These are phyloP conservation scores for Diadegma fenestrale DNA, from an alignment of 2,888 invertebrate genomes.

Conservation along the genomic window DNA sequence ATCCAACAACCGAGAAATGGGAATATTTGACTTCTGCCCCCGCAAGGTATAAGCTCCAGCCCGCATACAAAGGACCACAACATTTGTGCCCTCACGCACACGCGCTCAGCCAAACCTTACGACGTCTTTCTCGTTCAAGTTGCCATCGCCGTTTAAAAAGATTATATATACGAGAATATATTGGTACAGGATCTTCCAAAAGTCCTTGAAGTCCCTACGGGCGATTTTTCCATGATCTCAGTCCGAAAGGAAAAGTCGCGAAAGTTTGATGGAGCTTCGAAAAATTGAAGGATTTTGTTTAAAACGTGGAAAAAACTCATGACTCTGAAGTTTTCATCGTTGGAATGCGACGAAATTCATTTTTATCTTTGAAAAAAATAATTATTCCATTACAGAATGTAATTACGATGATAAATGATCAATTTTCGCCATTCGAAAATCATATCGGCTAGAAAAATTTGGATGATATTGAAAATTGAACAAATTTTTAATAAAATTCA, in stretches of 20 bases:
- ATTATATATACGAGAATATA: background rate
- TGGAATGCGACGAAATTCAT: too few species aligned
- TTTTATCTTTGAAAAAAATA: too few species aligned
- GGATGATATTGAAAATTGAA: too few species aligned
- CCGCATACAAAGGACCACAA: conserved; percentile 51
- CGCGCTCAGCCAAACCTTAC: conserved; percentile 44
- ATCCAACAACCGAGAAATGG: conserved; percentile 71
- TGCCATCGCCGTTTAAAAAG: conserved; percentile 5
- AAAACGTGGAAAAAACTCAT: too few species aligned
- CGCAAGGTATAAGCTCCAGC: conserved; percentile 70
- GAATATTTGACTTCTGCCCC: conserved; percentile 82
- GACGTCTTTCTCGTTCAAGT: conserved; percentile 21
- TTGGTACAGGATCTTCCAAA: background rate
- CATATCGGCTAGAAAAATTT: too few species aligned
- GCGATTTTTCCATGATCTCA: background rate
- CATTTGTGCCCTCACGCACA: conserved; percentile 43
- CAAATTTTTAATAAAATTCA: too few species aligned
- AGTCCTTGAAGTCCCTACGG: background rate
- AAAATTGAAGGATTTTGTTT: too few species aligned
- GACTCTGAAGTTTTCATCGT: too few species aligned
- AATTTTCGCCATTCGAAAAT: too few species aligned
- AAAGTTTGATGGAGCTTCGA: too few species aligned
- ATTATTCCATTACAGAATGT: too few species aligned
- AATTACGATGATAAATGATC: too few species aligned
- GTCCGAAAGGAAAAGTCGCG: background rate